Base-by-base conservation (phyloP, 2,113 vertebrate species). In the Sceloporus undulatus region DNA sequence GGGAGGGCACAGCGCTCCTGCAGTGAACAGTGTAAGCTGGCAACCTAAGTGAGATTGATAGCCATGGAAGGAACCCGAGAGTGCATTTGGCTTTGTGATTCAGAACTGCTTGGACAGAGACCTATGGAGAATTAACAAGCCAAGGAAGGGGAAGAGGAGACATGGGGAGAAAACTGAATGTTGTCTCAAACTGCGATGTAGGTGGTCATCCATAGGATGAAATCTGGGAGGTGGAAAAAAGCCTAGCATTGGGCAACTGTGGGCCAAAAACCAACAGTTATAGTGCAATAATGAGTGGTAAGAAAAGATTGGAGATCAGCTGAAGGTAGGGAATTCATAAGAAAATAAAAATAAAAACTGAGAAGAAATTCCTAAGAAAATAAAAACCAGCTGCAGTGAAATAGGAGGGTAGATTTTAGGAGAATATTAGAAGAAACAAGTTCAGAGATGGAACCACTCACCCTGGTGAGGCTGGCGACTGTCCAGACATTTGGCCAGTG, bases 31-130 rank as follows among this genome's bases (percentile, higher is more conserved):
- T 29, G 52, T 77, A 54, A 91, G 80, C 91, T 84, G 59, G 78
- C 71, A 54, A 68, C 14, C 71, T 86, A 91, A 95, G 95, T 94
- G 76, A 95, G 94, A 89, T 93, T 84, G 94, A 92, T 87, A 48
- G 54, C 54, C 40, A 56, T 25, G 40, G 38, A 75, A 82, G 56
- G 40, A 82, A 29, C 54, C 79, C 19, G 25, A 40, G 38, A 75
- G 38, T 23, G 19, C 38, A 25, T 82, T 29, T 81, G 84, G 74
- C 70, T 77, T 85, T 75, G 38, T 34, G 40, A 66, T 65, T 82
- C 86, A 65, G 27, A 66, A 62, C 38, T 2, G 25, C 38, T 75
- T 10, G 56, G 79, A 25, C 38, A 42, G 70, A 87, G 79, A 82
- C 79, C 42, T 75, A 75, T 23, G 79, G 79, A 62, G 79, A 65